Conservation (phyloP, 2,797 vertebrate genomes). For the Micromesistius poutassou region DNA sequence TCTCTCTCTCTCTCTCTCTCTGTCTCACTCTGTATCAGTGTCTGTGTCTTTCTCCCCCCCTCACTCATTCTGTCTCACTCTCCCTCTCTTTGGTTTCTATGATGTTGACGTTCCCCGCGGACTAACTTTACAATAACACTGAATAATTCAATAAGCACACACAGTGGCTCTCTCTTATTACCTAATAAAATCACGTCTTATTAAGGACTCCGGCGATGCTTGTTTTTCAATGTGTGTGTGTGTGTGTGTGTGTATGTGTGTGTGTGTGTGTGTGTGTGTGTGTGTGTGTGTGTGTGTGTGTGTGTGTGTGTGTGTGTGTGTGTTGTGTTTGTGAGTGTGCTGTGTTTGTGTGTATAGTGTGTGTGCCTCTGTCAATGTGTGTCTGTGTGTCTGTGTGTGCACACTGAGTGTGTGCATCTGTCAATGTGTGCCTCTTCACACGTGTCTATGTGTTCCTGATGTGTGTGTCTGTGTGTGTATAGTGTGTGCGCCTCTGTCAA, state of each 20-base stretch:
- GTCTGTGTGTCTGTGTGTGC: neutral
- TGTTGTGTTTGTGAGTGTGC: slow-evolving; percentile 17
- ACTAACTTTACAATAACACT: slow-evolving; percentile 52
- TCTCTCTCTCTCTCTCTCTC: slow-evolving; percentile 34
- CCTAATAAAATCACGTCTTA: slow-evolving; percentile 69
- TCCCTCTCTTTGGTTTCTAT: slow-evolving; percentile 22
- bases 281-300: slow-evolving; percentile 1
- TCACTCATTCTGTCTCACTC: slow-evolving; percentile 26
- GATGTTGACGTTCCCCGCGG: slow-evolving; percentile 32
- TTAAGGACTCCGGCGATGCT: slow-evolving; percentile 48
- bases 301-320: slow-evolving; percentile 14
- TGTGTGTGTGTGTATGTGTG: slow-evolving; percentile 19
- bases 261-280: neutral
- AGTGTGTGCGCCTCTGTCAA: neutral
- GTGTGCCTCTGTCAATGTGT: neutral
- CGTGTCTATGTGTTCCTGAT: slow-evolving; percentile 19
- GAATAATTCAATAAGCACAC: slow-evolving; percentile 69
- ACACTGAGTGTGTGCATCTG: neutral
- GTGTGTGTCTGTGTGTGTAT: slow-evolving; percentile 5
- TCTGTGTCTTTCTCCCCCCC: slow-evolving; percentile 12
- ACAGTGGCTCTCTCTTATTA: slow-evolving; percentile 63
- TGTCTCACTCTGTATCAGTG: slow-evolving; percentile 37
- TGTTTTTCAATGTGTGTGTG: slow-evolving; percentile 33
- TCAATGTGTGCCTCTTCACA: slow-evolving; percentile 1
- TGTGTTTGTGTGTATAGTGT: neutral